phyloP scores from a whole-genome alignment of 2,113 vertebrate genomes.

The Trematocara macrostoma region DNA sequence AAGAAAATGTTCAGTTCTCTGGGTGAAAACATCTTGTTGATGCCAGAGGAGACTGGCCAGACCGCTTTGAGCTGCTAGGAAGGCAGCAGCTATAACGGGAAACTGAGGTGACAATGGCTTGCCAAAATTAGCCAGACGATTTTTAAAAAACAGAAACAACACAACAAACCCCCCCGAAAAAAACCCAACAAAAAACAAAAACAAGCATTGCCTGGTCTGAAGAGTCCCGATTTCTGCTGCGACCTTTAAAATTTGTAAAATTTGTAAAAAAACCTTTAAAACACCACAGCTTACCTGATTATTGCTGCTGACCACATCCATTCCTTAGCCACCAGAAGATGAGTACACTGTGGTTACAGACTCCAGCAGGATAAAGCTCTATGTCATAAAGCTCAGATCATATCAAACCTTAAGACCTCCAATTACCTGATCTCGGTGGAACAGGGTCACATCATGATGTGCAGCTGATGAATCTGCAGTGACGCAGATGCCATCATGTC shows the following conservation, averaged over 20 bases:
- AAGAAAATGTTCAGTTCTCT: neutral
- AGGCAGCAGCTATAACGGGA: neutral
- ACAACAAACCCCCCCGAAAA: fast-evolving
- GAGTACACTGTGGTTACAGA: neutral
- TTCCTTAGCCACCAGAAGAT: neutral
- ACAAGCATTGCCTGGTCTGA: neutral
- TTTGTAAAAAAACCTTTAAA: too few species aligned
- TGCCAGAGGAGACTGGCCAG: neutral
- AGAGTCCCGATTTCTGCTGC: neutral
- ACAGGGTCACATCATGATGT: neutral
- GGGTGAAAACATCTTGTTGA: neutral
- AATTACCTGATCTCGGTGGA: neutral
- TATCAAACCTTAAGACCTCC: neutral
- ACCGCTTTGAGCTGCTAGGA: neutral
- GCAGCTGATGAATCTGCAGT: neutral
- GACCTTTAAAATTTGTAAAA: neutral
- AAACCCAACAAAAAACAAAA: fast-evolving
- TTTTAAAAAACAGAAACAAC: neutral
- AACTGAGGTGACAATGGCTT: neutral
- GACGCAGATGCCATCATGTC: neutral
- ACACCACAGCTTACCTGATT: neutral
- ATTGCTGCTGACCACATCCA: neutral
- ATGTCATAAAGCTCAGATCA: neutral
- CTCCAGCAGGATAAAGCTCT: neutral
- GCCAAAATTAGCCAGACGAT: neutral